These are phyloP conservation scores for Pteria penguin DNA, from an alignment of 2,888 invertebrate genomes.

Conservation along the genomic window DNA sequence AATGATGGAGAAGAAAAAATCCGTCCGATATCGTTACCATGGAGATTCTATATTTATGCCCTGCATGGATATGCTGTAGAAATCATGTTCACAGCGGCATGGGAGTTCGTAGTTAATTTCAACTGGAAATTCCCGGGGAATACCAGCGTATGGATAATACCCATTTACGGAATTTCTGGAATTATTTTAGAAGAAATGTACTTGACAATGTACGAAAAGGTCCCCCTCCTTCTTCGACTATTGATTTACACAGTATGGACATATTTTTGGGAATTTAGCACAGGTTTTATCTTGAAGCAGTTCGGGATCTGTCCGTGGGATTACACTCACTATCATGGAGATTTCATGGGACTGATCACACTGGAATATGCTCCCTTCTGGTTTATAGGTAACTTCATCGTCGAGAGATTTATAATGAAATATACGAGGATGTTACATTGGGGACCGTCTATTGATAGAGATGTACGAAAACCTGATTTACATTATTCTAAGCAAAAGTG, in stretches of 20 bases:
- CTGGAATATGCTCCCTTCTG: conserved; percentile 82
- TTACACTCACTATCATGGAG: conserved; percentile 81
- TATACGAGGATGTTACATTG: conserved; percentile 68
- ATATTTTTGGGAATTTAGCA: conserved; percentile 81
- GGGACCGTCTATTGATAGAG: conserved; percentile 52
- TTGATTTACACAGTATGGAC: conserved; percentile 80
- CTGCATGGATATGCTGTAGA: conserved; percentile 78
- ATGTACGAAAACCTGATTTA: too few relatives aligned
- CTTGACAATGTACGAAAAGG: conserved; percentile 60
- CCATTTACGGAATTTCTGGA: conserved; percentile 81
- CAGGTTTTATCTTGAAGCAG: conserved; percentile 80
- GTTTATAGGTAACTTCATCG: conserved; percentile 76
- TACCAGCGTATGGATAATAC: conserved; percentile 81
- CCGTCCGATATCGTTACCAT: conserved; percentile 58
- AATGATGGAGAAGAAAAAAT: neutral
- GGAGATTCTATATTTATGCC: conserved; percentile 78
- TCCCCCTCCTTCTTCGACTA: conserved; percentile 79
- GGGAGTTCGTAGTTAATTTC: conserved; percentile 81
- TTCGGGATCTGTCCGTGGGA: conserved; percentile 83
- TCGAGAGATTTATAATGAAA: conserved; percentile 69
- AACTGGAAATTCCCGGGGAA: conserved; percentile 80
- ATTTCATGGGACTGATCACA: conserved; percentile 82
- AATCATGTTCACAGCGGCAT: conserved; percentile 82
- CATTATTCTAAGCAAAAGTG: too few relatives aligned
- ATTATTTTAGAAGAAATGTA: conserved; percentile 81